phyloP scores from a whole-genome alignment of 53 echinoderm and acorn worm genomes.

The Echinarachnius parma region DNA sequence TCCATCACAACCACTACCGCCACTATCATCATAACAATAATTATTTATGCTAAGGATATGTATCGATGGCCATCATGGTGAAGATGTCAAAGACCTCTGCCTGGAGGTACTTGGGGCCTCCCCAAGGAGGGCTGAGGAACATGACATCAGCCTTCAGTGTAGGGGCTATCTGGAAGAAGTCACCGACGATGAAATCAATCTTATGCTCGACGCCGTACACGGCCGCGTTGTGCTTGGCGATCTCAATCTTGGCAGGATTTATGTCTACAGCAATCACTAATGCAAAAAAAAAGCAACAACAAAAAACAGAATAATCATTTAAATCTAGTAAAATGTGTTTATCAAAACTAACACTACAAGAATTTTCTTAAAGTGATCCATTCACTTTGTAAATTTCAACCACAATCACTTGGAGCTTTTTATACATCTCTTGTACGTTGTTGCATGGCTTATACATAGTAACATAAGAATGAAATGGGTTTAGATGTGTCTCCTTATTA shows the following conservation, averaged over 20 bases:
- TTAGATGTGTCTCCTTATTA: no score
- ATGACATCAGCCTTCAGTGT: conserved; percentile 80
- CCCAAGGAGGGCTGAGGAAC: conserved; percentile 97
- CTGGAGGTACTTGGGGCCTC: conserved; percentile 89
- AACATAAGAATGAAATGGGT: no score
- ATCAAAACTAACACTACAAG: no score
- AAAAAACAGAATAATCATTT: no score
- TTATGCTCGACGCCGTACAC: conserved; percentile 89
- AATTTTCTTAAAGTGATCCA: no score
- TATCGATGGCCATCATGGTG: conserved; percentile 76
- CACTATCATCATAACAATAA: background rate
- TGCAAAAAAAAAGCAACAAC: no score
- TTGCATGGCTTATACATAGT: no score
- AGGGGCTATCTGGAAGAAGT: conserved; percentile 73
- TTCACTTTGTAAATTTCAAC: no score
- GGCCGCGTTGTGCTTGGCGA: conserved; percentile 76
- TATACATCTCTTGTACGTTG: no score
- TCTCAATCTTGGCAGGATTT: conserved; percentile 80
- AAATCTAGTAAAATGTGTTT: no score
- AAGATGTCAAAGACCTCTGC: conserved; percentile 79
- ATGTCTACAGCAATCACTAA: conserved; percentile 95
- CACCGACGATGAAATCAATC: conserved; percentile 88
- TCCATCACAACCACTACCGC: no score
- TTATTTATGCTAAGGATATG: conserved; percentile 93
- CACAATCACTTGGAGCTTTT: no score